Evolutionary conservation across 1,140 invertebrate species (phyloP).

Genomic region (Dufourea novaeangliae): DNA sequence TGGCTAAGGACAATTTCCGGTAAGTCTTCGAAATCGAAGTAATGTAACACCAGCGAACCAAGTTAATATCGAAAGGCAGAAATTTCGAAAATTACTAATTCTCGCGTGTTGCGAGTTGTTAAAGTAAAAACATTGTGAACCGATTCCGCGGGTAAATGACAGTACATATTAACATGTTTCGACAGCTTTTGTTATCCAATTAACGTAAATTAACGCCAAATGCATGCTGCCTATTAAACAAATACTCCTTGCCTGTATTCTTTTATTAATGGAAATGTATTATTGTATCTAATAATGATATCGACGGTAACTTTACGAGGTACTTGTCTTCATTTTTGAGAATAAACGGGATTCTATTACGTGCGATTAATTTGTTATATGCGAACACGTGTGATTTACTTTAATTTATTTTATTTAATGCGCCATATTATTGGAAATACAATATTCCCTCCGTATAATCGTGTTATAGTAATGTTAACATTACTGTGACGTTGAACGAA

Average conservation of each 20-base stretch:
- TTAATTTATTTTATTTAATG: no score
- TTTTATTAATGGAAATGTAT: not conserved
- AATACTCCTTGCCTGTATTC: conserved; percentile 1
- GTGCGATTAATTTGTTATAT: not conserved
- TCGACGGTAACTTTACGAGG: conserved; percentile 68
- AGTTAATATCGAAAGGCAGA: conserved; percentile 25
- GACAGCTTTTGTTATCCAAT: conserved; percentile 50
- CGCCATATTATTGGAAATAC: no score
- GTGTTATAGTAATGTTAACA: no score
- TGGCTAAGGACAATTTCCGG: conserved; percentile 71
- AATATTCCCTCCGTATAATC: no score
- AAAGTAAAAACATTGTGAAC: conserved; percentile 6
- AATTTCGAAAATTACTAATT: not conserved
- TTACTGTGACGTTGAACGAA: no score
- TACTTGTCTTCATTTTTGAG: conserved; percentile 64
- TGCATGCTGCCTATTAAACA: conserved; percentile 72
- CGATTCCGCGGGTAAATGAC: not conserved
- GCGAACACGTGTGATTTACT: no score
- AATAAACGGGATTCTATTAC: not conserved
- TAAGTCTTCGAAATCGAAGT: conserved; percentile 67
- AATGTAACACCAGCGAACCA: conserved; percentile 1
- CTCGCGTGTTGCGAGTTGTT: not conserved
- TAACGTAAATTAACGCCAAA: conserved; percentile 71
- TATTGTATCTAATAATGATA: conserved; percentile 65
- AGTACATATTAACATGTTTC: not conserved